Conservation (phyloP, 2,888 invertebrate genomes). For the Cartodere bifasciata region DNA sequence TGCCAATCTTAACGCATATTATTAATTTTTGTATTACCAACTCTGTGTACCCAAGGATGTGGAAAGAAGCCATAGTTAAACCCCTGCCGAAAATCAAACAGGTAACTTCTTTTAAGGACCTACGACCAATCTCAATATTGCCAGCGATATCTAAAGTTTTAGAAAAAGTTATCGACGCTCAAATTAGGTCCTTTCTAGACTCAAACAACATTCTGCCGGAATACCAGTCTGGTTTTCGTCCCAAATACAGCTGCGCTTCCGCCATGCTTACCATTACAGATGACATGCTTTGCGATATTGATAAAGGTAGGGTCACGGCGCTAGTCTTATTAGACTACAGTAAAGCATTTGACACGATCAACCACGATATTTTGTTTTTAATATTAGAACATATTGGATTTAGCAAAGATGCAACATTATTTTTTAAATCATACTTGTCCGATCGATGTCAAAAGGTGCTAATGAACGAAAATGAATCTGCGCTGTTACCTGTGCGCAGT, state of each 20-base stretch:
- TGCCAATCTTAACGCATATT: constrained; percentile 5
- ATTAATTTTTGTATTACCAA: constrained; percentile 7
- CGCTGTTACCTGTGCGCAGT: background rate
- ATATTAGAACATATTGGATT: constrained; percentile 15
- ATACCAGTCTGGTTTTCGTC: constrained; percentile 20
- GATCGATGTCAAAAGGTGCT: constrained; percentile 1
- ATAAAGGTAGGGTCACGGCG: constrained; percentile 15
- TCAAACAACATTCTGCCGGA: constrained; percentile 16
- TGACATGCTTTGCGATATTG: constrained; percentile 17
- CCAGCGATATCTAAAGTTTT: constrained; percentile 16
- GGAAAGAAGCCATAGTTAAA: constrained; percentile 7
- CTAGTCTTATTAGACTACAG: constrained; percentile 20
- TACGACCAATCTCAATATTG: constrained; percentile 19
- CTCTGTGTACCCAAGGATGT: constrained; percentile 5
- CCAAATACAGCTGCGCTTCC: constrained; percentile 18
- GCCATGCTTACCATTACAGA: constrained; percentile 19
- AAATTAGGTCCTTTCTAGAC: constrained; percentile 16
- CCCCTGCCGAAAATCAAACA: constrained; percentile 6
- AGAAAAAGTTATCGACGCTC: constrained; percentile 14
- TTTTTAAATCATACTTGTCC: constrained; percentile 1
- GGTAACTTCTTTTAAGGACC: constrained; percentile 13
- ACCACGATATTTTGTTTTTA: constrained; percentile 14
- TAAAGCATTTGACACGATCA: constrained; percentile 22
- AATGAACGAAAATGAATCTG: background rate
- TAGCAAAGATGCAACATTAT: background rate